Evolutionary conservation across 2,888 invertebrate species (phyloP).

Genomic region (Papilio elwesi): DNA sequence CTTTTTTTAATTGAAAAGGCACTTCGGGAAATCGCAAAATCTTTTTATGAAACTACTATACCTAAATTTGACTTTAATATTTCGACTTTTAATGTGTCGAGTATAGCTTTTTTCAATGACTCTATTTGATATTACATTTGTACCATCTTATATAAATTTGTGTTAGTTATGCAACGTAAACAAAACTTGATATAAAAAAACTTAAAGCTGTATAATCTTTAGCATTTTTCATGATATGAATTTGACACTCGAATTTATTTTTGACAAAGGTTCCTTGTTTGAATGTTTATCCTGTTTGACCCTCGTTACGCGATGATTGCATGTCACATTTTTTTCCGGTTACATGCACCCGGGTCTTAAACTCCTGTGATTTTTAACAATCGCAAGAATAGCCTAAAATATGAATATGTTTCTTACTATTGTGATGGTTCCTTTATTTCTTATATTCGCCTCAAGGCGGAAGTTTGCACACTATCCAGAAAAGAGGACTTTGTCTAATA

Average conservation of each 20-base stretch:
- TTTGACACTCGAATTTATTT: slow-evolving; percentile 36
- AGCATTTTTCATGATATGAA: slow-evolving; percentile 10
- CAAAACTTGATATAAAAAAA: too few species aligned
- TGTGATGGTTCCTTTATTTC: too few species aligned
- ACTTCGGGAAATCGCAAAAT: slow-evolving; percentile 11
- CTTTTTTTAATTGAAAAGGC: slow-evolving; percentile 9
- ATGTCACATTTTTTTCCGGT: slow-evolving; percentile 33
- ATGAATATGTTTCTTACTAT: too few species aligned
- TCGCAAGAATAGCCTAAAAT: background rate
- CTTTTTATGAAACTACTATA: background rate
- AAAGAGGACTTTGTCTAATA: too few species aligned
- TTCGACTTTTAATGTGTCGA: too few species aligned
- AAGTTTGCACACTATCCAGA: too few species aligned
- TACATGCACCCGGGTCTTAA: slow-evolving; percentile 22
- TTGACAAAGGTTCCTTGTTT: slow-evolving; percentile 34
- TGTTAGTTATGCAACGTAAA: too few species aligned
- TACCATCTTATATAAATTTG: too few species aligned
- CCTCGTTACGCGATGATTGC: slow-evolving; percentile 34
- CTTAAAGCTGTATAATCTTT: background rate
- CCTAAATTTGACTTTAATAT: too few species aligned
- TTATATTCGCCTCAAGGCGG: too few species aligned
- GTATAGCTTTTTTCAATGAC: too few species aligned
- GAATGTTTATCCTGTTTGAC: slow-evolving; percentile 34
- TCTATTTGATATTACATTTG: too few species aligned
- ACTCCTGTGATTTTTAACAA: background rate